A percentile compares a stretch with the other conserved stretches of the same genome.
These are phyloP conservation scores for Psilopogon haemacephalus DNA, from an alignment of 2,113 vertebrate genomes.

Conservation along the genomic window DNA sequence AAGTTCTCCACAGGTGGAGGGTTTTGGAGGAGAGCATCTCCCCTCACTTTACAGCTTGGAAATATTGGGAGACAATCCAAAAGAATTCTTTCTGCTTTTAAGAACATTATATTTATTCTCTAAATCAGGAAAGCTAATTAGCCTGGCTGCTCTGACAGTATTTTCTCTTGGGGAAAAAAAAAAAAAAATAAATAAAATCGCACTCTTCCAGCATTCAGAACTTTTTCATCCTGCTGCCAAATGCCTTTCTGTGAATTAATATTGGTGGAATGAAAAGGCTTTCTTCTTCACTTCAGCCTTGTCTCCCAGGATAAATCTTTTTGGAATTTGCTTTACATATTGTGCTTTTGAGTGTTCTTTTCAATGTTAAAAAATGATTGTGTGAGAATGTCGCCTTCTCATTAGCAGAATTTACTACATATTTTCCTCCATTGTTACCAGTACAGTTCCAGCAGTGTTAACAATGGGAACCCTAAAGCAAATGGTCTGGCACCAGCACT, in stretches of 20 bases:
- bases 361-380: conserved; percentile 52
- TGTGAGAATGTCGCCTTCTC: conserved; percentile 58
- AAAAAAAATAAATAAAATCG: neutral
- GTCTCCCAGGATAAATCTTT: conserved; percentile 53
- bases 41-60: neutral
- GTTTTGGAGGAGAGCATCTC: neutral
- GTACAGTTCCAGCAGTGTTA: conserved; percentile 53
- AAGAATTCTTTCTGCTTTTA: neutral
- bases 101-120: neutral
- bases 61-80: neutral
- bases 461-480: conserved; percentile 69
- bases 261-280: conserved; percentile 39
- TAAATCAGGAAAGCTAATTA: conserved; percentile 25
- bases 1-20: neutral
- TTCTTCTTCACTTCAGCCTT: conserved; percentile 40
- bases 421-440: conserved; percentile 66
- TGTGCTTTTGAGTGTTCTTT: conserved; percentile 58
- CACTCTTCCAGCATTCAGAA: conserved; percentile 13
- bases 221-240: conserved; percentile 38
- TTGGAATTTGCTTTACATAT: conserved; percentile 60
- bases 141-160: neutral
- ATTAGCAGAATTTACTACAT: conserved; percentile 60
- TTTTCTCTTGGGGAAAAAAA: conserved; percentile 15
- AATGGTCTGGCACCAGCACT: conserved; percentile 67
- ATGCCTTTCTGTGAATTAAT: conserved; percentile 23